These are phyloP conservation scores for Xiphophorus hellerii DNA, from an alignment of 2,113 vertebrate genomes.

Conservation along the genomic window DNA sequence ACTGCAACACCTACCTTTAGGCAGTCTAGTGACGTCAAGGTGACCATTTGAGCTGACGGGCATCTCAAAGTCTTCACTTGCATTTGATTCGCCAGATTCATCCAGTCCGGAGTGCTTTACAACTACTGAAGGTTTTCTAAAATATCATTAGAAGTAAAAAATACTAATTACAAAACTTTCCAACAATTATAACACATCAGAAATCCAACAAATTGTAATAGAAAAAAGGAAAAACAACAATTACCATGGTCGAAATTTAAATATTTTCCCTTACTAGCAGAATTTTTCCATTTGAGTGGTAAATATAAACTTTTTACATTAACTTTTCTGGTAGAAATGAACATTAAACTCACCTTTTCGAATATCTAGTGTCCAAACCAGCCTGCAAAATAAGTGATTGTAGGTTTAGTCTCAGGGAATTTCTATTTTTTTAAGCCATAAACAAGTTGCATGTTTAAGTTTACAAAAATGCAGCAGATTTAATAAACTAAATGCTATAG, in stretches of 20 bases:
- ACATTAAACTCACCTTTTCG: slow-evolving; percentile 63
- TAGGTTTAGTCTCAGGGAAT: background rate
- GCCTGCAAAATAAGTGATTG: slow-evolving; percentile 42
- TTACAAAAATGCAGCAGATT: too few relatives aligned
- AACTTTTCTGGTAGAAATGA: background rate
- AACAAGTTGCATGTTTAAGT: background rate
- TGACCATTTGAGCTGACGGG: slow-evolving; percentile 86
- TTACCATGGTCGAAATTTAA: background rate
- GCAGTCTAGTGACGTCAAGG: slow-evolving; percentile 88
- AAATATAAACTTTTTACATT: background rate
- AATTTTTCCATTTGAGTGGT: background rate
- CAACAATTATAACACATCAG: background rate
- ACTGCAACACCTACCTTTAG: slow-evolving; percentile 84
- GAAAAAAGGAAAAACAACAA: background rate
- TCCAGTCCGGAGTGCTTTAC: slow-evolving; percentile 93
- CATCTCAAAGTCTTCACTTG: slow-evolving; percentile 81
- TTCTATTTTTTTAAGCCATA: background rate
- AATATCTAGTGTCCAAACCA: slow-evolving; percentile 48
- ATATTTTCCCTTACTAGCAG: background rate
- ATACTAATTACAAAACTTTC: background rate
- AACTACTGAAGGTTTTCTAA: slow-evolving; percentile 93
- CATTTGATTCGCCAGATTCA: slow-evolving; percentile 87
- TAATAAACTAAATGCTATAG: too few relatives aligned
- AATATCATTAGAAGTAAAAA: slow-evolving; percentile 8
- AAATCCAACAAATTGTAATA: too few relatives aligned